These are phyloP conservation scores for Parnassius orleans DNA, from an alignment of 2,888 invertebrate genomes.

Conservation along the genomic window DNA sequence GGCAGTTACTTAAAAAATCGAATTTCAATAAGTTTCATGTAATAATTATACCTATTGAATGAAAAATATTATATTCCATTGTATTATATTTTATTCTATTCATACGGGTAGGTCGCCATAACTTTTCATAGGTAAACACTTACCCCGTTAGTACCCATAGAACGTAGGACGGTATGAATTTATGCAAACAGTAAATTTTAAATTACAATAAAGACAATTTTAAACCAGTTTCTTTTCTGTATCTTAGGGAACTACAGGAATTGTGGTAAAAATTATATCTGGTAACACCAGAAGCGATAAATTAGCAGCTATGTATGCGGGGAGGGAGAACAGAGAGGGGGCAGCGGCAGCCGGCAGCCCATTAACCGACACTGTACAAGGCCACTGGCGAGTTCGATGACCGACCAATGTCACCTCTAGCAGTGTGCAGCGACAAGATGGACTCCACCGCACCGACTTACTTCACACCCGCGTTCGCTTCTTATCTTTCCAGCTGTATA, in stretches of 20 bases:
- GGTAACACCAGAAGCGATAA: conserved; percentile 16
- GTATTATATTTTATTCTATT: no score
- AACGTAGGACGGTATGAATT: no score
- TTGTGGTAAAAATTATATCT: not conserved
- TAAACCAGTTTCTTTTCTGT: no score
- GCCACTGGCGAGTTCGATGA: conserved; percentile 52
- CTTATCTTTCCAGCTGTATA: conserved; percentile 31
- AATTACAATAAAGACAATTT: no score
- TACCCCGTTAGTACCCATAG: no score
- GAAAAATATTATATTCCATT: no score
- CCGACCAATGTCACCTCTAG: conserved; percentile 73
- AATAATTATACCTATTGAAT: no score
- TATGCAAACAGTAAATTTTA: no score
- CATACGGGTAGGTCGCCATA: no score
- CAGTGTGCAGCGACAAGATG: conserved; percentile 51
- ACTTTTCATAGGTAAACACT: no score
- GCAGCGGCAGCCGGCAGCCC: conserved; percentile 32
- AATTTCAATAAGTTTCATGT: no score
- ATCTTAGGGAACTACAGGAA: not conserved
- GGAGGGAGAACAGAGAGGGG: not conserved
- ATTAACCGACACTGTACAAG: conserved; percentile 45
- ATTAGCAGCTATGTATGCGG: conserved; percentile 10
- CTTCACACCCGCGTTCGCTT: conserved; percentile 31
- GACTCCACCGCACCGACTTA: conserved; percentile 39
- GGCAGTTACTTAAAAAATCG: no score